phyloP scores from a whole-genome alignment of 2,797 vertebrate genomes.

The Epinephelus awoara region DNA sequence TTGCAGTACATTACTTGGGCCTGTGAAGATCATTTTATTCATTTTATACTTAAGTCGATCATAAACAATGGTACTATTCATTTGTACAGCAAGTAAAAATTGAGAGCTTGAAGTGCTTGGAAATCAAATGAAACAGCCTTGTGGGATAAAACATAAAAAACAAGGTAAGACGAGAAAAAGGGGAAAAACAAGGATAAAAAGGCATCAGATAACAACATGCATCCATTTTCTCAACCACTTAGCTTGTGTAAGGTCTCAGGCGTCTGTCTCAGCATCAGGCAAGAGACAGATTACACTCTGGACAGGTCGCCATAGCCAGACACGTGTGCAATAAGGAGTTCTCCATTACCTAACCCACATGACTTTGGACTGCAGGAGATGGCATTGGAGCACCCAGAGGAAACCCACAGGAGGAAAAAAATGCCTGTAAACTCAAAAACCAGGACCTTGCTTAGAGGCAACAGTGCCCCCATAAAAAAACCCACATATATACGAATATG shows the following conservation, averaged over 20 bases:
- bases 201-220: constrained; percentile 5
- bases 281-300: not conserved
- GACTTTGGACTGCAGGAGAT: not conserved
- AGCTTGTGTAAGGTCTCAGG: not conserved
- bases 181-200: not conserved
- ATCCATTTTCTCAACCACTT: constrained; percentile 12
- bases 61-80: constrained; percentile 3
- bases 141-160: not conserved
- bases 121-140: constrained; percentile 26
- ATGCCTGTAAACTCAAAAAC: not conserved
- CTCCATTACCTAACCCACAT: not conserved
- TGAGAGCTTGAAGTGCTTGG: not conserved
- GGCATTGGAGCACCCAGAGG: not conserved
- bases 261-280: not conserved
- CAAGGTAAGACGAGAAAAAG: not conserved
- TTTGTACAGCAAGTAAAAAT: constrained; percentile 10
- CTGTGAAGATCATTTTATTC: constrained; percentile 27
- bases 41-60: not conserved
- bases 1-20: constrained; percentile 1
- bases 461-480: constrained; percentile 26
- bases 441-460: constrained; percentile 8
- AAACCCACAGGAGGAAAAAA: constrained; percentile 24
- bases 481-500: constrained; percentile 9
- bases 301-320: not conserved
- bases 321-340: not conserved